These are phyloP conservation scores for Ardeotis arabs DNA, from an alignment of 2,113 vertebrate genomes.

Conservation along the genomic window DNA sequence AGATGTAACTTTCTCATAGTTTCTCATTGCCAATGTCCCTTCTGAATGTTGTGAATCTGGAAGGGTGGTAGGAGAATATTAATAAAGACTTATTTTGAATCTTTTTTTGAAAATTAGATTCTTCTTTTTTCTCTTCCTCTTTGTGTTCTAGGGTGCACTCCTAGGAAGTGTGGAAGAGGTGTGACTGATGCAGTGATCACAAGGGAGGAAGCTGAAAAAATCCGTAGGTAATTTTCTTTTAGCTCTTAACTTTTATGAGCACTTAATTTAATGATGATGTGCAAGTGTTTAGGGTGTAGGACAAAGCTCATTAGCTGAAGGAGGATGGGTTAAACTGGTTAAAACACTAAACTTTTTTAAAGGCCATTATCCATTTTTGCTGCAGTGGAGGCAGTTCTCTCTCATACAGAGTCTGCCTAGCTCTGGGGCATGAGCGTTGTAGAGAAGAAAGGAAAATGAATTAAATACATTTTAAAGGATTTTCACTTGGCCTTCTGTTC, in stretches of 20 bases:
- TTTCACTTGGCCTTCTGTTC: background rate
- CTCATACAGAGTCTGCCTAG: background rate
- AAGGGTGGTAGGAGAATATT: background rate
- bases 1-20: background rate
- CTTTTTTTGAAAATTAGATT: background rate
- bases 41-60: background rate
- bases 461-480: background rate
- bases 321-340: background rate
- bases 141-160: slow-evolving; percentile 87
- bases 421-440: background rate
- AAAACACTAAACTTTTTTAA: background rate
- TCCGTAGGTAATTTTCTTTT: slow-evolving; percentile 74
- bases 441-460: background rate
- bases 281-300: background rate
- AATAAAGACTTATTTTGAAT: background rate
- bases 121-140: background rate
- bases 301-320: background rate
- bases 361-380: background rate
- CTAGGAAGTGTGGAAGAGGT: slow-evolving; percentile 88
- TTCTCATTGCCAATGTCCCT: background rate
- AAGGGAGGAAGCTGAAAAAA: slow-evolving; percentile 81
- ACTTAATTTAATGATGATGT: background rate
- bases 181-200: slow-evolving; percentile 84
- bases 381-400: background rate
- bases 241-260: background rate